Evolutionary conservation across 2,797 vertebrate genomes (phyloP), one percentile per base, ranked within the genome.

Genomic region (Psittacula echo): DNA sequence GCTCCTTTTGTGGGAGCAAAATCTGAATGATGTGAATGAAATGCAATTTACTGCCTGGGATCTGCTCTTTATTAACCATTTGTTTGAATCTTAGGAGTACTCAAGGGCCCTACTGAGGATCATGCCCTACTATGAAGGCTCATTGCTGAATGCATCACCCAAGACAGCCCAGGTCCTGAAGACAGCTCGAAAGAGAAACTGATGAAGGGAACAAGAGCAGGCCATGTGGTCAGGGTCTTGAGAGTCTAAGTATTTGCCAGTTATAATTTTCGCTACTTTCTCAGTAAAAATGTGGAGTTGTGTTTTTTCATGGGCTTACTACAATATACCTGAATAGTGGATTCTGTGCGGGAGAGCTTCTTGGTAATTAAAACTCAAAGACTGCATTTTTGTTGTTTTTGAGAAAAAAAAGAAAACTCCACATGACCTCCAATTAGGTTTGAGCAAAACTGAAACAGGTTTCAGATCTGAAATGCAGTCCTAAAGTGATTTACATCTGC

Each of bases 1-100:
- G 74, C 37, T 86, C 19, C 4, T 93, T 94, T 94, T 93, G 89
- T 91, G 83, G 71, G 74, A 94, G 29, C 9, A 1, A 94, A 42
- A 85, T 82, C 60, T 87, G 89, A 89, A 88, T 71, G 27, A 87
- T 94, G 95, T 90, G 94, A 94, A 96, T 93, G 91, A 96, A 94
- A 88, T 77, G 74, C 56, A 91, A 91, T 94, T 96, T 94, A 66
- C 54, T 94, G 74, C 51, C 48, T 82, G 45, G 56, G 84, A 89
- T 95, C 93, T 96, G 85, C 90, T 94, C 93, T 96, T 94, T 94
- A 95, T 96, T 96, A 96, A 91, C 94, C 56, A 94, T 94, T 95
- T 94, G 76, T 92, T 91, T 85, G 72, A 95, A 83, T 93, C 78
- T 82, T 42, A 45, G 84, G 51, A 64, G 51, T 80, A 80, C 84